These are phyloP conservation scores for Nephila pilipes DNA, from an alignment of 1,140 invertebrate genomes.

Conservation along the genomic window DNA sequence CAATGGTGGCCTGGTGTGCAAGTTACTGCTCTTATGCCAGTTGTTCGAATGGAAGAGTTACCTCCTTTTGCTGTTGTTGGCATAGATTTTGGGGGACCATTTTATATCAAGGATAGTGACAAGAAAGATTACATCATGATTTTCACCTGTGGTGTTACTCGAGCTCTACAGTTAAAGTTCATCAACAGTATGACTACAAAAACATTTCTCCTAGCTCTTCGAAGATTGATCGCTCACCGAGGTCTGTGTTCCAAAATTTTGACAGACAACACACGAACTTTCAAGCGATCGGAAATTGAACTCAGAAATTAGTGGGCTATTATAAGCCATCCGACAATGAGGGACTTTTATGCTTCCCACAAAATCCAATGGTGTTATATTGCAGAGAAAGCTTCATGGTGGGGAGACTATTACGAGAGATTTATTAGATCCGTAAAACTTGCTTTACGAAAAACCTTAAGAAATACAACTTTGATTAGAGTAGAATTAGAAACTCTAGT, in stretches of 20 bases:
- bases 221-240: too few species aligned
- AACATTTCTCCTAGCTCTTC: too few species aligned
- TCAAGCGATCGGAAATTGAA: slow-evolving; percentile 79
- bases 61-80: slow-evolving; percentile 27
- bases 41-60: slow-evolving; percentile 1
- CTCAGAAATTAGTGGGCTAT: not conserved
- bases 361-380: not conserved
- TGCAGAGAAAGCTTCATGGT: not conserved
- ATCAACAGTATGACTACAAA: slow-evolving; percentile 79
- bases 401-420: slow-evolving; percentile 19
- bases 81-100: slow-evolving; percentile 56
- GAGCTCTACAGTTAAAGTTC: slow-evolving; percentile 80
- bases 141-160: too few species aligned
- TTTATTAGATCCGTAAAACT: not conserved
- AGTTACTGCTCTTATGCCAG: slow-evolving; percentile 16
- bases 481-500: too few species aligned
- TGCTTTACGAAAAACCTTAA: too few species aligned
- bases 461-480: too few species aligned
- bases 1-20: too few species aligned
- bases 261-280: too few species aligned
- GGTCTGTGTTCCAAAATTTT: too few species aligned
- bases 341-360: not conserved
- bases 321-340: not conserved
- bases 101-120: too few species aligned
- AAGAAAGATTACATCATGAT: too few species aligned